phyloP scores from a whole-genome alignment of 2,113 vertebrate genomes.

The Hucho hucho region DNA sequence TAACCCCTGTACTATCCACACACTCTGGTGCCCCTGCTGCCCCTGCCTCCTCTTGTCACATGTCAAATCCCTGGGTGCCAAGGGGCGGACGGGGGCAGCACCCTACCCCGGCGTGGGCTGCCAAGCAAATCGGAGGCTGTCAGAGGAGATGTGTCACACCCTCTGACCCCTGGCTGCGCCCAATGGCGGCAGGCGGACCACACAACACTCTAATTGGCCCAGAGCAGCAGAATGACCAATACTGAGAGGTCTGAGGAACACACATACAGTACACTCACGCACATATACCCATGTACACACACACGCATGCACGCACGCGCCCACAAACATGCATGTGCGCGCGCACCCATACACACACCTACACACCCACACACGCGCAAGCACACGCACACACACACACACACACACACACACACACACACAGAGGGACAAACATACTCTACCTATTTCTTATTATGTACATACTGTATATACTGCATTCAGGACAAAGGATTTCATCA shows the following conservation, averaged over 20 bases:
- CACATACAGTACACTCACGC: slow-evolving; percentile 43
- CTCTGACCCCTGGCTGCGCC: slow-evolving; percentile 67
- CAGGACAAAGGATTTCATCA: too few species aligned
- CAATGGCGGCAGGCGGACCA: slow-evolving; percentile 47
- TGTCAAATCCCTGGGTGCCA: slow-evolving; percentile 54
- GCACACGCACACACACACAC: slow-evolving; percentile 38
- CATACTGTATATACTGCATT: neutral
- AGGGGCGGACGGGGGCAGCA: slow-evolving; percentile 48
- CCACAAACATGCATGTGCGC: slow-evolving; percentile 8
- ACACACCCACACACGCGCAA: slow-evolving; percentile 9
- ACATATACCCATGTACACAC: too few species aligned
- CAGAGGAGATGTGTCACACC: slow-evolving; percentile 44
- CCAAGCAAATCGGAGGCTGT: slow-evolving; percentile 48
- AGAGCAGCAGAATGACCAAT: slow-evolving; percentile 49
- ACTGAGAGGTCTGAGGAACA: slow-evolving; percentile 36
- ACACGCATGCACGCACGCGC: too few species aligned
- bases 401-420: too few species aligned
- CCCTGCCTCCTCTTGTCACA: slow-evolving; percentile 52
- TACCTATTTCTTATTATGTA: neutral
- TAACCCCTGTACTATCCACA: slow-evolving; percentile 39
- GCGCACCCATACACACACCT: slow-evolving; percentile 34
- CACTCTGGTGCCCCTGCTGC: slow-evolving; percentile 28
- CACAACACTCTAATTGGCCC: slow-evolving; percentile 66
- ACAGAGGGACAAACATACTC: neutral
- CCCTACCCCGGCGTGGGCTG: slow-evolving; percentile 40